These are phyloP conservation scores for Cheilosia urbana DNA, from an alignment of 2,888 invertebrate species.

Conservation along the genomic window DNA sequence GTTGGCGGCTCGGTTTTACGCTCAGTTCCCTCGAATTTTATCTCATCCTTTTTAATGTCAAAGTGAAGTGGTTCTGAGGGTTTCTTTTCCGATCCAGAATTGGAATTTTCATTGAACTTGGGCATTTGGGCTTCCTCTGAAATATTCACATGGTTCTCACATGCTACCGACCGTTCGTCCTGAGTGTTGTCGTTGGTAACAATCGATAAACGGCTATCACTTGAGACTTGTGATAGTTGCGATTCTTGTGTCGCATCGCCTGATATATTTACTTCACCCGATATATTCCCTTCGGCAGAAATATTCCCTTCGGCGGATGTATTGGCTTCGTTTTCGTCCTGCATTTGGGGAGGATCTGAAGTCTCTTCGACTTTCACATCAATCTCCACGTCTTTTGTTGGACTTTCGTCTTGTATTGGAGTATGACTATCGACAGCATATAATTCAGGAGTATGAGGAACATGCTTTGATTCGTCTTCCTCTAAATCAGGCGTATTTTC, in stretches of 20 bases:
- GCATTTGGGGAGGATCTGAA: conserved; percentile 15
- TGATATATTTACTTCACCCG: conserved; percentile 80
- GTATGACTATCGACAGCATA: background rate
- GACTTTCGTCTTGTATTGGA: conserved; percentile 58
- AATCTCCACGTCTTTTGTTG: conserved; percentile 76
- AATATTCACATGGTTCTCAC: conserved; percentile 81
- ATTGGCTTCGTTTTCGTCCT: conserved; percentile 76
- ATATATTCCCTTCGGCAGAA: conserved; percentile 82
- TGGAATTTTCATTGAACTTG: conserved; percentile 82
- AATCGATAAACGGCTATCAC: conserved; percentile 85
- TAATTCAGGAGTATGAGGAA: background rate
- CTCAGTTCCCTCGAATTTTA: conserved; percentile 81
- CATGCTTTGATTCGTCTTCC: conserved; percentile 50
- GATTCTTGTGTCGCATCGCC: conserved; percentile 86
- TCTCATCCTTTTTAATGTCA: conserved; percentile 83
- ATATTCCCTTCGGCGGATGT: conserved; percentile 84
- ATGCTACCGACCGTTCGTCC: conserved; percentile 56
- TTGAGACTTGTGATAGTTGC: conserved; percentile 87
- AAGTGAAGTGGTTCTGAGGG: conserved; percentile 79
- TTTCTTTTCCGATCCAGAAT: conserved; percentile 65
- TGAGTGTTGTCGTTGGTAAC: conserved; percentile 85
- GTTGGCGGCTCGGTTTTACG: conserved; percentile 50
- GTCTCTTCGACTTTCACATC: conserved; percentile 35
- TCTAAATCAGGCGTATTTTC: conserved; percentile 78
- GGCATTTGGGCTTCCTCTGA: conserved; percentile 84